phyloP scores from a whole-genome alignment of 2,797 vertebrate genomes.

The Hephaestus fuliginosus region DNA sequence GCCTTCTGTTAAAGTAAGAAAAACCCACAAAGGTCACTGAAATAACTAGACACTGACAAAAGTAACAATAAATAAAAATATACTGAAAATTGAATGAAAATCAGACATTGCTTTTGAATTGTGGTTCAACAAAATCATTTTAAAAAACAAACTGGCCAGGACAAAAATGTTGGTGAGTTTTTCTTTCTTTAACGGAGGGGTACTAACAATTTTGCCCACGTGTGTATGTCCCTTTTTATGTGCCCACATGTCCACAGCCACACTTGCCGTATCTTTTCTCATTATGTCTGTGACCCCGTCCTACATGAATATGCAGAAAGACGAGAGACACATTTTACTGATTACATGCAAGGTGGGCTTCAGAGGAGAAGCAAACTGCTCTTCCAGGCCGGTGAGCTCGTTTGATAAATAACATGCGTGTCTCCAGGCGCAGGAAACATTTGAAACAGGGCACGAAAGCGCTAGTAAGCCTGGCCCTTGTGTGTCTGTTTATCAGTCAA shows the following conservation, averaged over 20 bases:
- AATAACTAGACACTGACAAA: too few species aligned
- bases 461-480: constrained; percentile 2
- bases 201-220: too few species aligned
- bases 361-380: constrained; percentile 47
- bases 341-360: constrained; percentile 57
- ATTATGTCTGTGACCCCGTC: constrained; percentile 26
- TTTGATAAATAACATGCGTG: constrained; percentile 60
- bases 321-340: constrained; percentile 36
- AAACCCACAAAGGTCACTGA: too few species aligned
- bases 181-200: too few species aligned
- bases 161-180: too few species aligned
- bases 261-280: background rate
- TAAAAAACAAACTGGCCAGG: too few species aligned
- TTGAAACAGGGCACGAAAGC: constrained; percentile 35
- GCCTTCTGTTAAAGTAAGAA: too few species aligned
- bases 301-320: constrained; percentile 42
- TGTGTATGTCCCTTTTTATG: constrained; percentile 2
- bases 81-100: too few species aligned
- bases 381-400: constrained; percentile 55
- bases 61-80: too few species aligned
- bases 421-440: constrained; percentile 42
- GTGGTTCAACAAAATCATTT: too few species aligned
- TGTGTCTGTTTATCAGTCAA: constrained; percentile 50
- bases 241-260: constrained; percentile 14
- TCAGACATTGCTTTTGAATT: too few species aligned